These are phyloP conservation scores for Toxotes jaculatrix DNA, from an alignment of 2,113 vertebrate genomes.

Conservation along the genomic window DNA sequence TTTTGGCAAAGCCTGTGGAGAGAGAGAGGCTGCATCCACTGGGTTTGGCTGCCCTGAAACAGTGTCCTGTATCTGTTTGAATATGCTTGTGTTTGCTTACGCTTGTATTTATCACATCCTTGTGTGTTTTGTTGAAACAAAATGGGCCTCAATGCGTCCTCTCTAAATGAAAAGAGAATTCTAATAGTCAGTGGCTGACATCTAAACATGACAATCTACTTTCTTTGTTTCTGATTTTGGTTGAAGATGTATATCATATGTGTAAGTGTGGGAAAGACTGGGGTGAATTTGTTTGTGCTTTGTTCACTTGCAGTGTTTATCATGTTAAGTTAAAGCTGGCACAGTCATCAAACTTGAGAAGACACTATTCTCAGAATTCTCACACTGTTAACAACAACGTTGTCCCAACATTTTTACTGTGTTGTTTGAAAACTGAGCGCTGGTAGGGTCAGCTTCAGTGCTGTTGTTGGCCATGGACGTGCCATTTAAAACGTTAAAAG, in stretches of 20 bases:
- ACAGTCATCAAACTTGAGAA: constrained; percentile 28
- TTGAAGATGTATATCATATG: neutral
- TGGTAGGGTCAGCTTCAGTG: constrained; percentile 29
- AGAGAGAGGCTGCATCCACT: constrained; percentile 16
- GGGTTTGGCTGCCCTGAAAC: neutral
- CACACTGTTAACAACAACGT: constrained; percentile 34
- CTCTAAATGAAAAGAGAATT: neutral
- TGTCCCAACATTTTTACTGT: constrained; percentile 7
- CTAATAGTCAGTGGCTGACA: neutral
- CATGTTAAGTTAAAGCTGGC: constrained; percentile 14
- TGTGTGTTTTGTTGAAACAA: neutral
- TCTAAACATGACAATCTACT: neutral
- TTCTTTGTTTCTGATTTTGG: neutral
- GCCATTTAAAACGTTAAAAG: constrained; percentile 57
- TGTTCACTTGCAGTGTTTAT: neutral
- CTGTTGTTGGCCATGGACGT: constrained; percentile 71
- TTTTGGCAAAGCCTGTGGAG: constrained; percentile 24
- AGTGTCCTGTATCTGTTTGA: neutral
- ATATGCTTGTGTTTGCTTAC: neutral
- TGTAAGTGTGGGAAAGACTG: neutral
- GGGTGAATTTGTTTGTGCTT: neutral
- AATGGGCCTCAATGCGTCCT: neutral
- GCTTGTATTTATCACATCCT: neutral
- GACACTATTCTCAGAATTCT: constrained; percentile 22
- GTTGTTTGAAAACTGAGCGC: constrained; percentile 25